These are phyloP conservation scores for Lasioglossum marginatum DNA, from an alignment of 2,888 invertebrate genomes.

Conservation along the genomic window DNA sequence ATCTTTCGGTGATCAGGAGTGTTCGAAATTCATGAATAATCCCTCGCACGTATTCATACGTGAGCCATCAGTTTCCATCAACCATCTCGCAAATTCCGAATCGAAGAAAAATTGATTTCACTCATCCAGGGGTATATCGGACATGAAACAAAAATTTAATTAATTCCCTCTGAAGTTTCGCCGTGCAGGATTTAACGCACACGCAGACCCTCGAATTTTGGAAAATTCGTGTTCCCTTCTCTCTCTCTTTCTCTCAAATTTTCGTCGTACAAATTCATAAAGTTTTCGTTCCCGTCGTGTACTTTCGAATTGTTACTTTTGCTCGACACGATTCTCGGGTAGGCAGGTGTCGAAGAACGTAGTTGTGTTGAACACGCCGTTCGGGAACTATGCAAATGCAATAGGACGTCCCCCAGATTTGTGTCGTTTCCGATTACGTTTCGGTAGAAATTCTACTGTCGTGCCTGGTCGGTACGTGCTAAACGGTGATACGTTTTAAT, in stretches of 20 bases:
- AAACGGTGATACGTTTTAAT: conserved; percentile 24
- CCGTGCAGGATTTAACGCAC: background rate
- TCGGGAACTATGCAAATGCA: conserved; percentile 22
- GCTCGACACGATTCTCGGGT: background rate
- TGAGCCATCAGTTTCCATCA: background rate
- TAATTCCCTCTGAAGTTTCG: background rate
- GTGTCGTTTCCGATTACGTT: conserved; percentile 36
- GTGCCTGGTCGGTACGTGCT: conserved; percentile 15
- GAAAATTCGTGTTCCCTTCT: background rate
- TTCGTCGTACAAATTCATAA: background rate
- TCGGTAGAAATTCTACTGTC: conserved; percentile 22
- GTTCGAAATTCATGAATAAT: background rate
- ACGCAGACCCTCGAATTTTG: background rate
- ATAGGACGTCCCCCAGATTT: conserved; percentile 26
- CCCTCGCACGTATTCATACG: background rate
- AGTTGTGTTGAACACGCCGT: conserved; percentile 6
- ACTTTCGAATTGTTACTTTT: conserved; percentile 4
- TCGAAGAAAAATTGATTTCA: background rate
- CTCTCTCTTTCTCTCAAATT: background rate
- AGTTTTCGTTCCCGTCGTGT: background rate
- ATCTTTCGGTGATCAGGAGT: background rate
- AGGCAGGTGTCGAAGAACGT: conserved; percentile 14
- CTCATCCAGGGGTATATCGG: background rate
- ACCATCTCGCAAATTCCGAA: background rate
- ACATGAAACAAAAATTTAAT: background rate